Conservation (phyloP, 2,113 vertebrate species). For the Meriones unguiculatus region DNA sequence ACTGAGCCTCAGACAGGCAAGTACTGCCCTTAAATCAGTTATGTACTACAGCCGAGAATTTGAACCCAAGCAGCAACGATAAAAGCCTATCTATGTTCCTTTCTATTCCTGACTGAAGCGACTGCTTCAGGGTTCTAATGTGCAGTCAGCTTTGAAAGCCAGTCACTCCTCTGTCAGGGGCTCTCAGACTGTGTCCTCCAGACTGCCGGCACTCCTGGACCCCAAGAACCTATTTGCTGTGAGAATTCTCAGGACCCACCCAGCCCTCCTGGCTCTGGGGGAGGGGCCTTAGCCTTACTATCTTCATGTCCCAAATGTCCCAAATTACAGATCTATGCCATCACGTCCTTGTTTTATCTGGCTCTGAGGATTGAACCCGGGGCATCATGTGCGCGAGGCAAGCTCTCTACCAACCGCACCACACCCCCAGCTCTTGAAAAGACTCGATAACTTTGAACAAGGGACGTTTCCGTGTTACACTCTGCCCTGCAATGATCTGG, state of each 20-base stretch:
- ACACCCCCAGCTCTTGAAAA: not conserved
- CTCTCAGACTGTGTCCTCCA: not conserved
- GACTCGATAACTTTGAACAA: not conserved
- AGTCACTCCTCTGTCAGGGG: not conserved
- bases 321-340: not conserved
- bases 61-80: not conserved
- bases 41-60: not conserved
- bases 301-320: not conserved
- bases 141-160: not conserved
- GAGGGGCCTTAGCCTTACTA: not conserved
- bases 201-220: not conserved
- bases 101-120: not conserved
- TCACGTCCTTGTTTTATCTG: not conserved
- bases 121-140: not conserved
- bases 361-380: not conserved
- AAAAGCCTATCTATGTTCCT: not conserved
- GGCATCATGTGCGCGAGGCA: not conserved
- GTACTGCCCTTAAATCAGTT: not conserved
- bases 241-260: not conserved
- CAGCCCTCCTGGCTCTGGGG: not conserved
- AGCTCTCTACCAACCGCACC: not conserved
- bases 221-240: not conserved
- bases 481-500: not conserved
- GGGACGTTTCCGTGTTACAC: not conserved
- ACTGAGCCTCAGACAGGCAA: not conserved